phyloP scores from a whole-genome alignment of 2,888 invertebrate genomes.

The Listrodromus nycthemerus region DNA sequence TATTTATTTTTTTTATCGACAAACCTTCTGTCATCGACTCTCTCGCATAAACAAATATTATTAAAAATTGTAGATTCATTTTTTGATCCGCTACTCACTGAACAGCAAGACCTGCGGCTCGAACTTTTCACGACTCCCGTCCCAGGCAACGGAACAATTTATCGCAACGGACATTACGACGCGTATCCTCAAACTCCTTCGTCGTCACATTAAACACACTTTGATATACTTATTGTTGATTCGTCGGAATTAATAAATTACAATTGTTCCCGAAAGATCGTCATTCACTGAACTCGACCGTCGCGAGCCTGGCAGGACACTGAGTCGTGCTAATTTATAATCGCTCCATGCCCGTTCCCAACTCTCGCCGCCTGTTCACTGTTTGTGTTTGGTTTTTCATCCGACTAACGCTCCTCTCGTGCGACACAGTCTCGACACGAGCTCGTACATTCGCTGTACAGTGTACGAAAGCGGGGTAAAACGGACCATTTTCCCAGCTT shows the following conservation, averaged over 20 bases:
- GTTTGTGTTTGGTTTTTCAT: slow-evolving; percentile 47
- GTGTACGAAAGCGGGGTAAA: background rate
- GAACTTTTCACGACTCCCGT: slow-evolving; percentile 19
- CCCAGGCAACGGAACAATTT: slow-evolving; percentile 12
- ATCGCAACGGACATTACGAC: slow-evolving; percentile 43
- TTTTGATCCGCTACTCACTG: slow-evolving; percentile 51
- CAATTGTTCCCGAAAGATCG: background rate
- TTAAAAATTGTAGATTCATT: background rate
- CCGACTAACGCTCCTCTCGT: background rate
- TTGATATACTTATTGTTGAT: background rate
- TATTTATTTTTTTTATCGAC: slow-evolving; percentile 34
- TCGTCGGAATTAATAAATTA: background rate
- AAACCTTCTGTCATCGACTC: background rate
- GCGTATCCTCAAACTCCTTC: background rate
- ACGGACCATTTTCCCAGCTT: background rate
- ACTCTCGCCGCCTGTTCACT: background rate
- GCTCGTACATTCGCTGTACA: background rate
- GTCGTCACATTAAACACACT: slow-evolving; percentile 8
- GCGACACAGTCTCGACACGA: background rate
- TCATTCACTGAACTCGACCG: slow-evolving; percentile 11
- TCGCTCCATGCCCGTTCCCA: background rate
- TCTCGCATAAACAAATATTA: background rate
- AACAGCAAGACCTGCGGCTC: slow-evolving; percentile 41
- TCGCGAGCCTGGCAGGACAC: slow-evolving; percentile 30
- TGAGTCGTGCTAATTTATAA: slow-evolving; percentile 42